A percentile compares a stretch with the other conserved stretches of the same genome.
phyloP scores from a whole-genome alignment of 2,888 invertebrate genomes.

The Deroplatys truncata region DNA sequence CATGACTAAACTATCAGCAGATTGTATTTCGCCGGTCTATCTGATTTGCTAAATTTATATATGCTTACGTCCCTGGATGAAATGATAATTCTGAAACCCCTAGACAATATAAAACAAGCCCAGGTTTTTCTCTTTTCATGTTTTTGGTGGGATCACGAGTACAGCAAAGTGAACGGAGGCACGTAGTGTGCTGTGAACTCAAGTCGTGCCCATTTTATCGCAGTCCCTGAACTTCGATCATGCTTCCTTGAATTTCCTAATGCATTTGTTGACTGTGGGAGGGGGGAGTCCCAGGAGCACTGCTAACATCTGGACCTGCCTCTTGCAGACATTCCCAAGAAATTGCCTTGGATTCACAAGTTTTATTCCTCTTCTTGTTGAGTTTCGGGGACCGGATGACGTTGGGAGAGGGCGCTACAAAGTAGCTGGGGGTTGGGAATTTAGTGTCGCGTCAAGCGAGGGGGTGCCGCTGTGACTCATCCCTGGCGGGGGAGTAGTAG shows the following conservation, averaged over 20 bases:
- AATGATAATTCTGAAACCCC: no score
- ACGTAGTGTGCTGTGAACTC: no score
- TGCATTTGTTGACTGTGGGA: neutral
- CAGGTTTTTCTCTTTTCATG: no score
- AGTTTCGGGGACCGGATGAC: neutral
- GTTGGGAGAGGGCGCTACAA: neutral
- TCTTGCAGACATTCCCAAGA: neutral
- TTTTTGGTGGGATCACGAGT: no score
- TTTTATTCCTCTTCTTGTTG: neutral
- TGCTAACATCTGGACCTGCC: neutral
- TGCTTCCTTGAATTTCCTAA: neutral
- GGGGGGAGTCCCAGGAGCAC: neutral
- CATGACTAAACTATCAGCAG: no score
- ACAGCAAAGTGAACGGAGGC: no score
- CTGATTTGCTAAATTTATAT: no score
- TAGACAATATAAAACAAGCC: no score
- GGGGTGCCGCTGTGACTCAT: neutral
- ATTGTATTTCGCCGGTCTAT: no score
- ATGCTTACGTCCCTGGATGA: no score
- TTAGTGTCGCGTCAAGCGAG: neutral
- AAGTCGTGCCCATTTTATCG: neutral
- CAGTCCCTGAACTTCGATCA: neutral
- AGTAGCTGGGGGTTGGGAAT: neutral
- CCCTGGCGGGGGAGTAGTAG: neutral
- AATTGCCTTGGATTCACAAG: neutral